Percentiles rank a stretch among this genome's conserved stretches.
Conservation (phyloP, 2,888 invertebrate species). For the Camponotus fellah region DNA sequence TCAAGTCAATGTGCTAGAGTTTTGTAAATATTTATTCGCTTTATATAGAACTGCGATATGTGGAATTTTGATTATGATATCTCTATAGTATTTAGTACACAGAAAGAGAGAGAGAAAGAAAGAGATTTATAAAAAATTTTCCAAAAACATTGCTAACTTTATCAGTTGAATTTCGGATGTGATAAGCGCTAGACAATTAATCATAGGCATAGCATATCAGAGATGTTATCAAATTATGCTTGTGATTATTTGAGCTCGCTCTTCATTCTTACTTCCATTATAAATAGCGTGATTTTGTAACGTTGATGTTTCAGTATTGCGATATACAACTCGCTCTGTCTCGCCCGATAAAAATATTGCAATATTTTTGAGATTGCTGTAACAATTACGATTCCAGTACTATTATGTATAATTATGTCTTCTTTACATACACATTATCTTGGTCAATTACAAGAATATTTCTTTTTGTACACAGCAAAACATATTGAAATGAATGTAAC, state of each 20-base stretch:
- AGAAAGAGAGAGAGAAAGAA: slow-evolving; percentile 8
- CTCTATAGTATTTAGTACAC: slow-evolving; percentile 65
- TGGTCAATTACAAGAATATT: slow-evolving; percentile 43
- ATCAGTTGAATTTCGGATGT: slow-evolving; percentile 61
- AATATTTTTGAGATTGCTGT: slow-evolving; percentile 56
- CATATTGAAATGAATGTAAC: slow-evolving; percentile 55
- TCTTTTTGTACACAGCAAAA: slow-evolving; percentile 44
- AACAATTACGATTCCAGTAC: slow-evolving; percentile 36
- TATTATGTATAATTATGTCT: slow-evolving; percentile 43
- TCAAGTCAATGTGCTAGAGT: slow-evolving; percentile 67
- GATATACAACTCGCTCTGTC: slow-evolving; percentile 39
- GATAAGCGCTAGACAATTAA: slow-evolving; percentile 64
- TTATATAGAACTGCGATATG: slow-evolving; percentile 64
- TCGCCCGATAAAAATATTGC: slow-evolving; percentile 36
- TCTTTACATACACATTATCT: slow-evolving; percentile 25
- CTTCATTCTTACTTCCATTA: slow-evolving; percentile 61
- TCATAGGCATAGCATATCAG: slow-evolving; percentile 66
- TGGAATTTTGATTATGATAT: slow-evolving; percentile 63
- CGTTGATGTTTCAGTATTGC: slow-evolving; percentile 34
- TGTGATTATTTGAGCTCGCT: slow-evolving; percentile 63
- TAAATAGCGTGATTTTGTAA: slow-evolving; percentile 57
- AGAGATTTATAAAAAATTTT: slow-evolving; percentile 66
- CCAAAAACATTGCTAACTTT: slow-evolving; percentile 63
- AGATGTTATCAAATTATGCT: slow-evolving; percentile 59
- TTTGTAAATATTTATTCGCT: slow-evolving; percentile 78